These are phyloP conservation scores for Clarias platycephalus DNA, from an alignment of 2,797 vertebrate genomes.

Conservation along the genomic window DNA sequence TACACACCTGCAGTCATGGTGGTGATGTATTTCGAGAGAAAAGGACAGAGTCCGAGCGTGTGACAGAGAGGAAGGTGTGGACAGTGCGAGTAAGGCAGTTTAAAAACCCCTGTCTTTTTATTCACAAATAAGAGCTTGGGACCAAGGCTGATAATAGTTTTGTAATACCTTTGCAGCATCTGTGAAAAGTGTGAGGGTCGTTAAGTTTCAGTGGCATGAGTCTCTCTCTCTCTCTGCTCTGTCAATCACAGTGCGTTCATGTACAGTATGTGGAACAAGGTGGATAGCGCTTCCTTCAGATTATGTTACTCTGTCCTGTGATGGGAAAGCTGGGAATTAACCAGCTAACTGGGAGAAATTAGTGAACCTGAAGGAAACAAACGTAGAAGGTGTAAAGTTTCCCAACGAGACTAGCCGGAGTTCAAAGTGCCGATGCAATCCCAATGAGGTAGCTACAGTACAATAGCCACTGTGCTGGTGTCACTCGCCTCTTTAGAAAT, in stretches of 20 bases:
- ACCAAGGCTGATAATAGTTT: no score
- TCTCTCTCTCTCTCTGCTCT: no score
- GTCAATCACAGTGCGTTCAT: background rate
- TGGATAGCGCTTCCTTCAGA: background rate
- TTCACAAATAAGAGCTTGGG: background rate
- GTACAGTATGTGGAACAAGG: background rate
- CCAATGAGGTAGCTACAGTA: no score
- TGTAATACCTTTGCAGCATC: no score
- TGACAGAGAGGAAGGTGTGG: background rate
- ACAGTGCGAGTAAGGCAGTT: background rate
- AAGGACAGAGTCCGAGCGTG: conserved; percentile 9
- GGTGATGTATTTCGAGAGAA: conserved; percentile 12
- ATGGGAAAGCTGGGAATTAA: background rate
- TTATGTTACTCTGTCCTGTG: background rate
- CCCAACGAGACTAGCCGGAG: no score
- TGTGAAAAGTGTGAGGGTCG: no score
- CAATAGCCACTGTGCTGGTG: no score
- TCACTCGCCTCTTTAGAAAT: no score
- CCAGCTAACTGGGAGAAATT: background rate
- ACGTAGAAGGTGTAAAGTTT: background rate
- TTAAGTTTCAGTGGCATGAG: background rate
- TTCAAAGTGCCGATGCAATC: no score
- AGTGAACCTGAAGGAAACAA: background rate
- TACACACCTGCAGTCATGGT: conserved; percentile 32
- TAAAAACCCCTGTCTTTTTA: background rate